Conservation (phyloP, 2,888 invertebrate genomes). For the Drosophila hamatofila region DNA sequence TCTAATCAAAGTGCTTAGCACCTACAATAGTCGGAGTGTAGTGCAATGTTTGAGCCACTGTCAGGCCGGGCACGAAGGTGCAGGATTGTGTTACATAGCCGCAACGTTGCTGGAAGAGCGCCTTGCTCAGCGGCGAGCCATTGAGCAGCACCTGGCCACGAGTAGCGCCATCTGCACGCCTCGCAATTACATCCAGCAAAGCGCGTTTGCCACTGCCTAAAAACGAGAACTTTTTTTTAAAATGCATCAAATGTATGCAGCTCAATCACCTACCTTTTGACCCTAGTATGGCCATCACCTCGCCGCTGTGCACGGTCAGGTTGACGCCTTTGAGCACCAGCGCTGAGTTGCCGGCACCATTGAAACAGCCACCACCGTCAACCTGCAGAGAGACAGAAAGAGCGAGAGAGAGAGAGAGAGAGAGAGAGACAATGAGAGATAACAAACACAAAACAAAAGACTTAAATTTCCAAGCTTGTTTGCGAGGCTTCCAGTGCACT, state of each 20-base stretch:
- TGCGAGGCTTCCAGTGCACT: constrained; percentile 47
- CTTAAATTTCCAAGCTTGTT: constrained; percentile 29
- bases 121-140: constrained; percentile 92
- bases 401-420: constrained; percentile 41
- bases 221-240: background rate
- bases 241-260: background rate
- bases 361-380: constrained; percentile 91
- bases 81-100: constrained; percentile 95
- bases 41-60: constrained; percentile 93
- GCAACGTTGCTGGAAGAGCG: constrained; percentile 93
- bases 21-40: constrained; percentile 92
- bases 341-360: constrained; percentile 92
- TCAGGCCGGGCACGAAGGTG: constrained; percentile 93
- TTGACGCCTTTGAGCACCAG: constrained; percentile 97
- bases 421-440: background rate
- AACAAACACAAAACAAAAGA: constrained; percentile 47
- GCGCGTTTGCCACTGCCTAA: constrained; percentile 97
- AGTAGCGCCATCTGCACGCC: constrained; percentile 92
- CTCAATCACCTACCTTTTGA: constrained; percentile 90
- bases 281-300: constrained; percentile 96
- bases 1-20: background rate
- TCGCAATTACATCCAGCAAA: constrained; percentile 95
- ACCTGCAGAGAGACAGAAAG: constrained; percentile 87
- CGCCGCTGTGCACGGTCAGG: constrained; percentile 95
- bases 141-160: constrained; percentile 96